These are phyloP conservation scores for Siniperca undulata DNA, from an alignment of 2,797 vertebrate genomes.

Conservation along the genomic window DNA sequence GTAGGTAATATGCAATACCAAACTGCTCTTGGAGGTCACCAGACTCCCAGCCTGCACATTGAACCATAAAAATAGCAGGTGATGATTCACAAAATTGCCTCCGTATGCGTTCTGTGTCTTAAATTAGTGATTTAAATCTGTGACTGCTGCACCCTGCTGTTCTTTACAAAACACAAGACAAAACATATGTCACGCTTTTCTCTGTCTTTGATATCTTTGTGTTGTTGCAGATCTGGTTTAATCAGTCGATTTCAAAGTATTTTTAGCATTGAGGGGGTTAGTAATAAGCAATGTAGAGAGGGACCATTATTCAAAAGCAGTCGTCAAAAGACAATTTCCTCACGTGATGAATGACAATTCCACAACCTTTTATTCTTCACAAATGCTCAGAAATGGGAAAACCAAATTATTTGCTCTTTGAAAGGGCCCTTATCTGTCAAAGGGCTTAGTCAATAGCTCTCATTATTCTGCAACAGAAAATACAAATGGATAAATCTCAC, in stretches of 20 bases:
- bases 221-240: not conserved
- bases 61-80: constrained; percentile 21
- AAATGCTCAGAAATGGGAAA: constrained; percentile 28
- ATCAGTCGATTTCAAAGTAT: not conserved
- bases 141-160: constrained; percentile 3
- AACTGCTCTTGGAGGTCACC: constrained; percentile 55
- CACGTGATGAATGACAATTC: not conserved
- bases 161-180: constrained; percentile 1
- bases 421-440: not conserved
- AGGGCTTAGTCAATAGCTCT: not conserved
- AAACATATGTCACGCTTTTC: constrained; percentile 3
- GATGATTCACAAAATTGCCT: constrained; percentile 26
- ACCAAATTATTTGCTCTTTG: constrained; percentile 10
- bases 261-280: not conserved
- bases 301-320: constrained; percentile 23
- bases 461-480: constrained; percentile 26
- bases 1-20: constrained; percentile 67
- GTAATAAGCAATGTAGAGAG: constrained; percentile 7
- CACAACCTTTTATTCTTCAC: constrained; percentile 19
- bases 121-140: not conserved
- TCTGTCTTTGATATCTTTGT: not conserved
- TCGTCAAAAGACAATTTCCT: constrained; percentile 21
- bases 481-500: constrained; percentile 8
- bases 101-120: not conserved
- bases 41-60: constrained; percentile 68